These are phyloP conservation scores for Phalanger gymnotis DNA, from an alignment of 2,797 vertebrate species.

Conservation along the genomic window DNA sequence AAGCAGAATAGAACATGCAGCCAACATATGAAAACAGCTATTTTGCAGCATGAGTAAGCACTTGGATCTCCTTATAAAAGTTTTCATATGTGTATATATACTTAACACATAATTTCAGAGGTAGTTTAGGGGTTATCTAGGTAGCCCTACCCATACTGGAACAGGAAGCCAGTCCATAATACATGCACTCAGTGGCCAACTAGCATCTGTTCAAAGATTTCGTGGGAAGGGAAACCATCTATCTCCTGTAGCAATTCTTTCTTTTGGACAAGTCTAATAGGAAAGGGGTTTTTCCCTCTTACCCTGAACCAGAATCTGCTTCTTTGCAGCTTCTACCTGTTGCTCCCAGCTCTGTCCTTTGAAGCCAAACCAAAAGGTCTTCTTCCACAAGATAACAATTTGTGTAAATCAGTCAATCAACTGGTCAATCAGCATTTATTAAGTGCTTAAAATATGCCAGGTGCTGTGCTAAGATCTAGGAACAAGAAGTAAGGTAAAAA, in stretches of 20 bases:
- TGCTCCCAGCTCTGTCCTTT: not conserved
- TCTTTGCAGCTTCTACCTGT: not conserved
- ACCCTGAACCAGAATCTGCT: not conserved
- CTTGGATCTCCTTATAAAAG: not conserved
- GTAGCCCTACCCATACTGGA: not conserved
- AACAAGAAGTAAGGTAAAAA: not conserved
- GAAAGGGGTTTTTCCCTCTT: not conserved
- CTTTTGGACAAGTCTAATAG: not conserved
- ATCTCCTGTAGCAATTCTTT: not conserved
- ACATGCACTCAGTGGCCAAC: not conserved
- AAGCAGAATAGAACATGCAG: not conserved
- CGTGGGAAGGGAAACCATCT: not conserved
- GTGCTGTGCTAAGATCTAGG: not conserved
- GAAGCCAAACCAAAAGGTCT: not conserved
- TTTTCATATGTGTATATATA: not conserved
- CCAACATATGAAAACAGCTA: not conserved
- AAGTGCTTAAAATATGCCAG: not conserved
- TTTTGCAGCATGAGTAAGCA: not conserved
- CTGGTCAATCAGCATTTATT: not conserved
- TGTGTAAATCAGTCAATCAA: not conserved
- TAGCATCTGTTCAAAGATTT: not conserved
- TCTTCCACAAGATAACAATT: not conserved
- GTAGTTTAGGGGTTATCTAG: not conserved
- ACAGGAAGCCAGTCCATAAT: not conserved
- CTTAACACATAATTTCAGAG: not conserved